A percentile compares a stretch with the other conserved stretches of the same genome.
These are phyloP conservation scores for Bufo bufo DNA, from an alignment of 2,113 vertebrate genomes.

Conservation along the genomic window DNA sequence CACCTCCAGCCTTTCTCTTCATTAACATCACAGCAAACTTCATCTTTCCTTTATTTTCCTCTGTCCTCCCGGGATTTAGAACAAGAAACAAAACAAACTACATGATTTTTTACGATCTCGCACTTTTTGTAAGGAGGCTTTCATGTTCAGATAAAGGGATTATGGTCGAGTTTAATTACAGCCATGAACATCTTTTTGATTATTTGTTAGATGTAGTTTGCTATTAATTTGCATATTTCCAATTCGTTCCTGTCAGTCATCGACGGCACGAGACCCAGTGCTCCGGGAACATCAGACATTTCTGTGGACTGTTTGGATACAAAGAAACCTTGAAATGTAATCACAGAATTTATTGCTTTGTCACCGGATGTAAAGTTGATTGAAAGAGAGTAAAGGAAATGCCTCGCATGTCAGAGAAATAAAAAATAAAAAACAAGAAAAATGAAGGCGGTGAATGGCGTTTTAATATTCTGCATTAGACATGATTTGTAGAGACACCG, in stretches of 20 bases:
- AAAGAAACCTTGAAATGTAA: constrained; percentile 47
- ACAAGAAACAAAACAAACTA: background rate
- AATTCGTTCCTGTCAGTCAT: constrained; percentile 44
- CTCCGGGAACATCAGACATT: constrained; percentile 9
- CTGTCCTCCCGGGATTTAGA: background rate
- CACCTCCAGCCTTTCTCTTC: constrained; percentile 3
- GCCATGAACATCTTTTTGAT: constrained; percentile 32
- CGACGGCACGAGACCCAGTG: background rate
- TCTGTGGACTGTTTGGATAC: constrained; percentile 10
- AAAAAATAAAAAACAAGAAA: background rate
- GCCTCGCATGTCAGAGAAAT: background rate
- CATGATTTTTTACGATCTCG: background rate
- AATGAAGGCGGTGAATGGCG: constrained; percentile 21
- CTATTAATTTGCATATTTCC: constrained; percentile 48
- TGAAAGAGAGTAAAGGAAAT: constrained; percentile 37
- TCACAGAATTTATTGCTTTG: constrained; percentile 48
- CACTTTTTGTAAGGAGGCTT: background rate
- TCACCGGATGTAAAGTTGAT: constrained; percentile 42
- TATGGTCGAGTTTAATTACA: constrained; percentile 35
- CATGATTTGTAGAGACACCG: background rate
- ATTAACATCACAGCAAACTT: background rate
- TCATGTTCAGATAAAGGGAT: constrained; percentile 41
- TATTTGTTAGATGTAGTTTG: constrained; percentile 39
- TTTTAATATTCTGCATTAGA: constrained; percentile 24
- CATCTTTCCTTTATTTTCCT: background rate